These are phyloP conservation scores for Drosophila funebris DNA, from an alignment of 1,140 invertebrate genomes.

Conservation along the genomic window DNA sequence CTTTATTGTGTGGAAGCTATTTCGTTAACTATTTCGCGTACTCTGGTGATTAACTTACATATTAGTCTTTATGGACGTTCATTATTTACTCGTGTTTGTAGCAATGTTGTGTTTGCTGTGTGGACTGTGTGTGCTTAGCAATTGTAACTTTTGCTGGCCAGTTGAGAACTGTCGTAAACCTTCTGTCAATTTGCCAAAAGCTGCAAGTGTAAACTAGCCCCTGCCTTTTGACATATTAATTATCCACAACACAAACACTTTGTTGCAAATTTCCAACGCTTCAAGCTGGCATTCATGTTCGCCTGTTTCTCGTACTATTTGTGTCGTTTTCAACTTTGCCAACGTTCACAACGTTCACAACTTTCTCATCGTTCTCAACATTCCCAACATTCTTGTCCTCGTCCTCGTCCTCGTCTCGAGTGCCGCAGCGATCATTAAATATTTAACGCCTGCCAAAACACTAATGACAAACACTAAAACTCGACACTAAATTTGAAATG, in stretches of 20 bases:
- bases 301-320: neutral
- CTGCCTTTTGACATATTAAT: constrained; percentile 61
- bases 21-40: neutral
- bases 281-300: constrained; percentile 5
- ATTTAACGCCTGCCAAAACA: constrained; percentile 80
- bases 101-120: neutral
- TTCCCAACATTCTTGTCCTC: neutral
- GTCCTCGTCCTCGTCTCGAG: constrained; percentile 18
- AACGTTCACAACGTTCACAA: too few relatives aligned
- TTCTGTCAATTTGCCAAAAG: constrained; percentile 38
- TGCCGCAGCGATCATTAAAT: constrained; percentile 59
- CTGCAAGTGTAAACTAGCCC: neutral
- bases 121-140: neutral
- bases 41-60: constrained; percentile 4
- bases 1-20: neutral
- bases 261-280: constrained; percentile 57
- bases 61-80: neutral
- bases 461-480: constrained; percentile 81
- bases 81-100: neutral
- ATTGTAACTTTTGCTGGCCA: constrained; percentile 15
- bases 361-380: neutral
- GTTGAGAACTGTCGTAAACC: constrained; percentile 12
- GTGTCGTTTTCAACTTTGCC: neutral
- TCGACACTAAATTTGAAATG: constrained; percentile 72
- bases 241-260: constrained; percentile 76